Percentiles rank a stretch among this genome's conserved stretches.
Evolutionary conservation across 1,140 invertebrate species (phyloP).

Genomic region (Himalopsyche phryganea): DNA sequence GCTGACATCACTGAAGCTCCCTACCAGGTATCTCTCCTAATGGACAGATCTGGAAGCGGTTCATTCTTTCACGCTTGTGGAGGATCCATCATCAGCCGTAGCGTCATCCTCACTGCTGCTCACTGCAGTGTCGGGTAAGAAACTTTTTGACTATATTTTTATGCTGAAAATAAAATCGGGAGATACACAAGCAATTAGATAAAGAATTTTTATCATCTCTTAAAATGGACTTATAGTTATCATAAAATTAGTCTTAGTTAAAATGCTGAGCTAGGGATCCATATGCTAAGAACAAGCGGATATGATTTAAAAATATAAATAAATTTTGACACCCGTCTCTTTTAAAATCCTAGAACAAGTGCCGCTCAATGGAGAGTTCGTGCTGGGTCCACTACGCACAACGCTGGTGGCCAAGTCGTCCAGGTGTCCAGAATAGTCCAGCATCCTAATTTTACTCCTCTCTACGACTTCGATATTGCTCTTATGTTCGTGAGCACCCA

Average conservation of each 20-base stretch:
- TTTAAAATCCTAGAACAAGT: slow-evolving; percentile 9
- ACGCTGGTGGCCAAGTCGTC: slow-evolving; percentile 39
- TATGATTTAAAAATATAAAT: too few relatives aligned
- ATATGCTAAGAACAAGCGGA: too few relatives aligned
- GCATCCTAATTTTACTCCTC: slow-evolving; percentile 36
- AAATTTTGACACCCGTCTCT: too few relatives aligned
- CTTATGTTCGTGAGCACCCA: slow-evolving; percentile 13
- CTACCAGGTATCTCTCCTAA: slow-evolving; percentile 47
- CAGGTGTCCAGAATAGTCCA: slow-evolving; percentile 36
- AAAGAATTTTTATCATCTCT: too few relatives aligned
- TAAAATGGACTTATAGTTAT: too few relatives aligned
- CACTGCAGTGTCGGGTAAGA: slow-evolving; percentile 47
- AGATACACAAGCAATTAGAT: too few relatives aligned
- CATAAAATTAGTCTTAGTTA: too few relatives aligned
- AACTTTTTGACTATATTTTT: too few relatives aligned
- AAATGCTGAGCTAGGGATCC: too few relatives aligned
- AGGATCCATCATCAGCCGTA: slow-evolving; percentile 50
- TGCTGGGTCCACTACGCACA: slow-evolving; percentile 39
- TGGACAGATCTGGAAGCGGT: slow-evolving; percentile 14
- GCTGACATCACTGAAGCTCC: slow-evolving; percentile 51
- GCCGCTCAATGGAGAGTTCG: slow-evolving; percentile 28
- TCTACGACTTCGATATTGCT: slow-evolving; percentile 41
- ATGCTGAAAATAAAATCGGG: too few relatives aligned
- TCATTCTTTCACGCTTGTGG: slow-evolving; percentile 51
- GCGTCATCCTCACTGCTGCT: slow-evolving; percentile 54